A percentile compares a stretch with the other conserved stretches of the same genome.
Evolutionary conservation across 2,113 vertebrate species (phyloP).

Genomic region (Corythornis vintsioides): DNA sequence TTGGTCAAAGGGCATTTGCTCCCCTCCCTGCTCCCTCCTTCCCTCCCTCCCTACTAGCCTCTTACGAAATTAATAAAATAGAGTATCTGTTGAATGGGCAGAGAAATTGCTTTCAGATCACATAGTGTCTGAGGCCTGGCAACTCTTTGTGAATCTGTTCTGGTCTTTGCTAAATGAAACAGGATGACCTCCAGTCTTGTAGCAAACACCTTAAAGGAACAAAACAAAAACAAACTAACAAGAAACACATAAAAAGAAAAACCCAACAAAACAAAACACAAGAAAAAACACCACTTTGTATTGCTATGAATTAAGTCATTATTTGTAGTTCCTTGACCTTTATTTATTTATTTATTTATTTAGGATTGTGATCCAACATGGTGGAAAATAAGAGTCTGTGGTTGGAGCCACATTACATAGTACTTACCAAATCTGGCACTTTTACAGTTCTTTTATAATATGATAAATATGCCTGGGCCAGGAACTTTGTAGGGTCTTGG

Average conservation of each 20-base stretch:
- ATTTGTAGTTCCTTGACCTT: neutral
- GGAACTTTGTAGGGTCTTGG: neutral
- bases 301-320: neutral
- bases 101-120: constrained; percentile 57
- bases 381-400: constrained; percentile 16
- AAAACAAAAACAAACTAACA: neutral
- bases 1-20: constrained; percentile 47
- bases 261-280: too few relatives aligned
- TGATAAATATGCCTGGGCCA: neutral
- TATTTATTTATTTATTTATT: neutral
- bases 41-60: neutral
- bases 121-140: constrained; percentile 48
- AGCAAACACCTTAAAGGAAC: neutral
- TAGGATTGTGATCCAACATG: neutral
- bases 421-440: constrained; percentile 22
- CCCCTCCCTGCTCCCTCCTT: neutral
- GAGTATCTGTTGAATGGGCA: constrained; percentile 40
- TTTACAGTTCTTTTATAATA: neutral
- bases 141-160: constrained; percentile 6
- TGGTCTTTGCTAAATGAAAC: constrained; percentile 27
- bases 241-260: neutral
- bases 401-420: constrained; percentile 16
- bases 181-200: neutral
- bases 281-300: neutral
- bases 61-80: constrained; percentile 55